A percentile compares a stretch with the other conserved stretches of the same genome.
phyloP scores from a whole-genome alignment of 2,888 invertebrate genomes.

The Melieria omissa region DNA sequence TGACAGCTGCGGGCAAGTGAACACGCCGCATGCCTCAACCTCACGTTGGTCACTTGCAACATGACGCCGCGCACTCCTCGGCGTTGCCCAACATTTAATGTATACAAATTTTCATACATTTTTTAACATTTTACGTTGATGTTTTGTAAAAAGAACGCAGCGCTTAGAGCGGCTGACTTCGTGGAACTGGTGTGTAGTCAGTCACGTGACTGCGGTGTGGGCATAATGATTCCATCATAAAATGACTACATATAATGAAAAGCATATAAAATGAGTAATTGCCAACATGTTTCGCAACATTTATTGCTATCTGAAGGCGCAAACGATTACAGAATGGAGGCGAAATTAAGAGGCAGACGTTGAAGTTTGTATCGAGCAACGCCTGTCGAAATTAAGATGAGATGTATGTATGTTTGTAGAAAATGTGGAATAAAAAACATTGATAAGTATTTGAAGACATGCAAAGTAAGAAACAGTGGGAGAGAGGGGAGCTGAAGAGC shows the following conservation, averaged over 20 bases:
- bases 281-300: constrained; percentile 52
- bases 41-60: not conserved
- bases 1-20: no score
- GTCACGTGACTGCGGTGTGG: no score
- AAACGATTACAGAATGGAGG: not conserved
- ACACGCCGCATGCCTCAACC: not conserved
- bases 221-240: no score
- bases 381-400: no score
- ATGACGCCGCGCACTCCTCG: not conserved
- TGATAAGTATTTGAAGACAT: no score
- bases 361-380: not conserved
- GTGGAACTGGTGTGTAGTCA: no score
- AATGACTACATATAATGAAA: constrained; percentile 16
- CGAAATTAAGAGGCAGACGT: not conserved
- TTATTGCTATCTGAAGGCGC: constrained; percentile 9
- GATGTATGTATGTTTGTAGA: no score
- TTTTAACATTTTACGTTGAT: not conserved
- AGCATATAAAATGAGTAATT: constrained; percentile 58
- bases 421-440: no score
- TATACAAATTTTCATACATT: constrained; percentile 21
- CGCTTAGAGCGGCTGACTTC: no score
- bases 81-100: constrained; percentile 3
- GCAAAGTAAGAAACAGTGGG: no score
- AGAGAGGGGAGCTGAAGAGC: no score
- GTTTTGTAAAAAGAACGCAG: no score